These are phyloP conservation scores for Plectrocnemia conspersa DNA, from an alignment of 1,140 invertebrate species.

Conservation along the genomic window DNA sequence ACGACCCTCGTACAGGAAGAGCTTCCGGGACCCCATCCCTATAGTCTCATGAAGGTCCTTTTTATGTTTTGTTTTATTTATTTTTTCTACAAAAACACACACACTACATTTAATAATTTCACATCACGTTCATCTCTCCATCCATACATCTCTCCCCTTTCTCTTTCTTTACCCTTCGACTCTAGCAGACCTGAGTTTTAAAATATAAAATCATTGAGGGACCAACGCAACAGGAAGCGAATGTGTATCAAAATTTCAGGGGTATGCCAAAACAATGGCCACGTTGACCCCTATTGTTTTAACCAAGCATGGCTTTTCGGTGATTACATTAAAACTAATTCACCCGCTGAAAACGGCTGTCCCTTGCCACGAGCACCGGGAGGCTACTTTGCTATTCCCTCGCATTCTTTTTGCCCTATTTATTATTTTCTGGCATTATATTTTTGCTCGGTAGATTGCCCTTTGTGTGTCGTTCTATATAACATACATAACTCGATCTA, in stretches of 20 bases:
- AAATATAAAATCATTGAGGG: no score
- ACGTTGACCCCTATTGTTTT: background rate
- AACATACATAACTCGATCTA: no score
- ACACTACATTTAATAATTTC: slow-evolving; percentile 5
- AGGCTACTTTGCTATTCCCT: slow-evolving; percentile 8
- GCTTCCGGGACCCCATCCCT: slow-evolving; percentile 46
- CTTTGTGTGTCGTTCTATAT: no score
- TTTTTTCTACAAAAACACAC: slow-evolving; percentile 19
- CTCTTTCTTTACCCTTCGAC: no score
- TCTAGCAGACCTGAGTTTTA: no score
- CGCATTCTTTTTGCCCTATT: background rate
- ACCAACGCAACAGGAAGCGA: no score
- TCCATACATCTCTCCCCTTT: background rate
- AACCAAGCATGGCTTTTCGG: background rate
- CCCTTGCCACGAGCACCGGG: background rate
- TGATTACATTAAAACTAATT: slow-evolving; percentile 9
- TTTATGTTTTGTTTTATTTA: slow-evolving; percentile 39
- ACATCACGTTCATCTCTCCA: background rate
- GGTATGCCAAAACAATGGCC: background rate
- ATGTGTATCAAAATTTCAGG: no score
- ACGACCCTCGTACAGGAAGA: slow-evolving; percentile 51
- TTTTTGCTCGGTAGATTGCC: background rate
- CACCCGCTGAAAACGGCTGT: background rate
- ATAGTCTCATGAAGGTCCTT: slow-evolving; percentile 49
- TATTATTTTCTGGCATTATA: background rate